Conservation (phyloP, 2,113 vertebrate genomes). For the Nibea albiflora region DNA sequence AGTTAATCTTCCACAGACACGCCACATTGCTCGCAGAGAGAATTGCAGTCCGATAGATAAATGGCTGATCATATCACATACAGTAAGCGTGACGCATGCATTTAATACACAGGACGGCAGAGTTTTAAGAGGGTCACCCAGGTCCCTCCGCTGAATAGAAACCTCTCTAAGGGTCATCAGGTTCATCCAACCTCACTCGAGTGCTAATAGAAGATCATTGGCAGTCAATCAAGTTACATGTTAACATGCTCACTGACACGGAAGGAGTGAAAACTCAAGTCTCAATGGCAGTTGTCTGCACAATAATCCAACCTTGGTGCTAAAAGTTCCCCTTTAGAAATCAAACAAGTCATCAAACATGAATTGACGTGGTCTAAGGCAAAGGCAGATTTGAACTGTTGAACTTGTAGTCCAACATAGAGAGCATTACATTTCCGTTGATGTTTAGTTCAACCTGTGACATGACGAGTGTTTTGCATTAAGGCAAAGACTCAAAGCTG, state of each 20-base stretch:
- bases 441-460: too few relatives aligned
- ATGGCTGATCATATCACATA: constrained; percentile 18
- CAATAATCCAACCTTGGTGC: neutral
- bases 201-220: constrained; percentile 24
- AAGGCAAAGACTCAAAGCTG: too few relatives aligned
- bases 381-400: neutral
- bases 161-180: neutral
- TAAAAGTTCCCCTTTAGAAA: neutral
- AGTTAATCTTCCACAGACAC: constrained; percentile 16
- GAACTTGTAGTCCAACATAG: too few relatives aligned
- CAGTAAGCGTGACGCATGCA: neutral
- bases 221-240: constrained; percentile 26
- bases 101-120: constrained; percentile 13
- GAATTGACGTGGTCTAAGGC: neutral
- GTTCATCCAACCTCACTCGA: constrained; percentile 24
- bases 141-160: neutral
- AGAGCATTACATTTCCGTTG: too few relatives aligned
- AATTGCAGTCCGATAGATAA: constrained; percentile 3
- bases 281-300: neutral
- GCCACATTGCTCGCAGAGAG: neutral
- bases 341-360: neutral
- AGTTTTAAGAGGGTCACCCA: constrained; percentile 10
- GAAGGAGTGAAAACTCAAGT: neutral
- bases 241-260: constrained; percentile 6
- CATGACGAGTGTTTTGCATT: too few relatives aligned